Conservation (phyloP, 2,888 invertebrate genomes). For the Acanthosepion pharaonis region DNA sequence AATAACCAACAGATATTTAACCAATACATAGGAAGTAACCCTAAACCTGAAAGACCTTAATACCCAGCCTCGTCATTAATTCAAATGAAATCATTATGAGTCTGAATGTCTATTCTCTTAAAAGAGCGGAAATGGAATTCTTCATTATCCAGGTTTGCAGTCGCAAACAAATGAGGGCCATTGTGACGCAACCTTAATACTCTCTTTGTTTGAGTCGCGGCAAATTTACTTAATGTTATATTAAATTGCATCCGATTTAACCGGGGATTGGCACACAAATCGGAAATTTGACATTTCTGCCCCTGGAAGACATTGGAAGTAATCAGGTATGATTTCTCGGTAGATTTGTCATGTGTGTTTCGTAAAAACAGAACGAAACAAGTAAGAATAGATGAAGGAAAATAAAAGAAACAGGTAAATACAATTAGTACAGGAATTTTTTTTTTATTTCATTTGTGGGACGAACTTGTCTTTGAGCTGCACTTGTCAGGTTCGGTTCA, state of each 20-base stretch:
- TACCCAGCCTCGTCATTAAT: background rate
- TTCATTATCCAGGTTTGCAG: background rate
- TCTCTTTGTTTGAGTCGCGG: background rate
- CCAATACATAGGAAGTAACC: background rate
- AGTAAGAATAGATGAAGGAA: background rate
- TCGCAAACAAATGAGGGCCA: background rate
- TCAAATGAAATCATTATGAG: background rate
- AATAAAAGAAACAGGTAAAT: too few species aligned
- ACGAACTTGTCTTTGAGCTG: background rate
- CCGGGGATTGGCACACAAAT: slow-evolving; percentile 6
- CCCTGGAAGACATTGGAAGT: background rate
- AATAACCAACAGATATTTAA: background rate
- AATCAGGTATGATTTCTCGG: slow-evolving; percentile 17
- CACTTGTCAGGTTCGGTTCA: background rate
- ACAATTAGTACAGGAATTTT: background rate
- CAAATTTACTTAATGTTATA: background rate
- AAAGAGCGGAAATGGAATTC: background rate
- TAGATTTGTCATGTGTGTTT: background rate
- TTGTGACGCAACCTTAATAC: background rate
- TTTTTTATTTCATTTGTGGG: background rate
- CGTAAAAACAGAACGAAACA: background rate
- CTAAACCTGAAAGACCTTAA: background rate
- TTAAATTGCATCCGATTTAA: slow-evolving; percentile 21
- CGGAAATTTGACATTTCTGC: slow-evolving; percentile 33
- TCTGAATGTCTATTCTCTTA: background rate